phyloP scores from a whole-genome alignment of 2,797 vertebrate genomes.

The Anolis apletophallus region DNA sequence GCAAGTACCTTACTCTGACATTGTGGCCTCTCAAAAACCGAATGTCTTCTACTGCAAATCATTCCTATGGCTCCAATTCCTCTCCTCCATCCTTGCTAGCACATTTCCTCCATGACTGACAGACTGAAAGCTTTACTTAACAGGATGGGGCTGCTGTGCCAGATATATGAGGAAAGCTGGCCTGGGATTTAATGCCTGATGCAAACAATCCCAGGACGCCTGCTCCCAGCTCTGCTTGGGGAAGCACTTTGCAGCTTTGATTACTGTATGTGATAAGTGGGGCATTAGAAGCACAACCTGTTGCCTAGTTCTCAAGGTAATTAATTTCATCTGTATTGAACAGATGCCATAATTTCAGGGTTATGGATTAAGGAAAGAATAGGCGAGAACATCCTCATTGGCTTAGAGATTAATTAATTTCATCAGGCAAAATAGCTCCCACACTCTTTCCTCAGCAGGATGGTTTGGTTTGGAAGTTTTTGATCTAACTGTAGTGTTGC shows the following conservation, averaged over 20 bases:
- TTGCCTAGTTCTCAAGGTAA: constrained; percentile 70
- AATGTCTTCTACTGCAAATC: neutral
- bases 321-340: constrained; percentile 73
- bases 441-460: constrained; percentile 37
- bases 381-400: constrained; percentile 67
- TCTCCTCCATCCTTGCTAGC: neutral
- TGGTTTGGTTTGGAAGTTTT: constrained; percentile 27
- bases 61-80: neutral
- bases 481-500: neutral
- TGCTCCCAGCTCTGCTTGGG: constrained; percentile 44
- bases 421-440: constrained; percentile 31
- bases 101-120: neutral
- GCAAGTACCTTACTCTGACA: fast-evolving
- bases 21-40: fast-evolving
- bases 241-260: constrained; percentile 50
- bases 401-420: constrained; percentile 67
- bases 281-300: constrained; percentile 65
- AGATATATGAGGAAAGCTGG: constrained; percentile 18
- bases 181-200: constrained; percentile 2
- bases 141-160: neutral
- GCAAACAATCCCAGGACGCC: constrained; percentile 29
- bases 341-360: constrained; percentile 73
- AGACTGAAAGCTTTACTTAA: neutral
- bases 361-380: constrained; percentile 74
- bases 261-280: constrained; percentile 16